Percentiles rank a stretch among this genome's conserved stretches.
Evolutionary conservation across 1,140 invertebrate species (phyloP).

Genomic region (Cephus cinctus): DNA sequence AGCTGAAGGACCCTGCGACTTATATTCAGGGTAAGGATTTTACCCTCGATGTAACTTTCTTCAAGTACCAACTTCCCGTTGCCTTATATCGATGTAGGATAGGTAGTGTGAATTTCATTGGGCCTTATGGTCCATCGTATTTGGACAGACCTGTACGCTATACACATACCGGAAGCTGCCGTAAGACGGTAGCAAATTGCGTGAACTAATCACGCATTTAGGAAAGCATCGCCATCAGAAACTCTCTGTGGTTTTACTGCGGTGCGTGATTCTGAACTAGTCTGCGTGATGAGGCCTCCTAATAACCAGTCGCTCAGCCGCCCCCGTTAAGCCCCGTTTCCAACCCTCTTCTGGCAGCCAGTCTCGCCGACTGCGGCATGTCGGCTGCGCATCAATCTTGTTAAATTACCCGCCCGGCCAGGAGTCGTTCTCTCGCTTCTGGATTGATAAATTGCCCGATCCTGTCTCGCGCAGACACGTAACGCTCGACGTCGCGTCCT

Average conservation of each 20-base stretch:
- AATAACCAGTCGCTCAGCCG: slow-evolving; percentile 46
- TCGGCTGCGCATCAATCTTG: slow-evolving; percentile 54
- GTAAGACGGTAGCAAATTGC: no score
- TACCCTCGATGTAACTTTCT: no score
- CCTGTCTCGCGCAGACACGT: slow-evolving; percentile 44
- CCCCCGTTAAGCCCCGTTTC: slow-evolving; percentile 19
- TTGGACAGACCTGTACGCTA: no score
- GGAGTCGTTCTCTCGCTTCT: slow-evolving; percentile 45
- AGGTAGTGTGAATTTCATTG: no score
- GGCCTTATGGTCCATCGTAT: no score
- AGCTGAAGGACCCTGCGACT: no score
- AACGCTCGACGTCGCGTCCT: slow-evolving; percentile 42
- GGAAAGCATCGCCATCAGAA: slow-evolving; percentile 23
- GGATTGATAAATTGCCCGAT: slow-evolving; percentile 55
- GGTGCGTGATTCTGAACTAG: slow-evolving; percentile 36
- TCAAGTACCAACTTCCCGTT: no score
- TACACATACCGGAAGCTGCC: no score
- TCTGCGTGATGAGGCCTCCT: slow-evolving; percentile 44
- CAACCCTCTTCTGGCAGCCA: slow-evolving; percentile 20
- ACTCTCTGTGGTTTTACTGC: slow-evolving; percentile 25
- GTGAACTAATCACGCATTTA: no score
- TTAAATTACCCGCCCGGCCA: slow-evolving; percentile 53
- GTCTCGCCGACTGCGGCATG: slow-evolving; percentile 44
- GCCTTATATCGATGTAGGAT: no score
- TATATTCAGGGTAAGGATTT: no score